Evolutionary conservation across 2,797 vertebrate species (phyloP).

Genomic region (Acanthis flammea): DNA sequence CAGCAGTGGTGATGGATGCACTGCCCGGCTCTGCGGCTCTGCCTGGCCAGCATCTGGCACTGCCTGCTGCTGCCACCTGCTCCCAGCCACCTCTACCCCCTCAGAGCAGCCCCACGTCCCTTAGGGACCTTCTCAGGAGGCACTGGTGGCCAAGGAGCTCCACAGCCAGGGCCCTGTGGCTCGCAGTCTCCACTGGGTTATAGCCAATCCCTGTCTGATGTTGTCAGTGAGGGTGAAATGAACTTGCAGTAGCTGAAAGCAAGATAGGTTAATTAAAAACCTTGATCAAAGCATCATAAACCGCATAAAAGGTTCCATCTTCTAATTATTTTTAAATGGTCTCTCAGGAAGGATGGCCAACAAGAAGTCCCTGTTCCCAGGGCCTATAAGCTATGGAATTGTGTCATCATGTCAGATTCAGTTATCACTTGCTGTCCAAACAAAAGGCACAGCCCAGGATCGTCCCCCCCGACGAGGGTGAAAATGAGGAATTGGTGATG

Average conservation of each 20-base stretch:
- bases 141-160: fast-evolving
- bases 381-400: not conserved
- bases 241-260: constrained; percentile 55
- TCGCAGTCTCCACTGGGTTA: fast-evolving
- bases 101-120: fast-evolving
- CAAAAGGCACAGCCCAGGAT: fast-evolving
- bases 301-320: constrained; percentile 49
- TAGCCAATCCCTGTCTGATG: not conserved
- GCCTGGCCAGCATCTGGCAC: not conserved
- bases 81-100: fast-evolving
- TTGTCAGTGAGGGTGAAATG: constrained; percentile 3
- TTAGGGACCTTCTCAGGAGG: fast-evolving
- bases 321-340: constrained; percentile 65
- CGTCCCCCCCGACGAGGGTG: not conserved
- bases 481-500: not conserved
- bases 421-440: not conserved
- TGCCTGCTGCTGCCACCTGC: not conserved
- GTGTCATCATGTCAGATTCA: not conserved
- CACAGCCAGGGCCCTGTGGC: fast-evolving
- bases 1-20: not conserved
- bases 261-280: constrained; percentile 71
- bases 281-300: constrained; percentile 60
- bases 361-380: not conserved
- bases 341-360: not conserved
- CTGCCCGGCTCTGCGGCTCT: not conserved